Evolutionary conservation across 2,113 vertebrate genomes (phyloP).

Genomic region (Sinocyclocheilus grahami): DNA sequence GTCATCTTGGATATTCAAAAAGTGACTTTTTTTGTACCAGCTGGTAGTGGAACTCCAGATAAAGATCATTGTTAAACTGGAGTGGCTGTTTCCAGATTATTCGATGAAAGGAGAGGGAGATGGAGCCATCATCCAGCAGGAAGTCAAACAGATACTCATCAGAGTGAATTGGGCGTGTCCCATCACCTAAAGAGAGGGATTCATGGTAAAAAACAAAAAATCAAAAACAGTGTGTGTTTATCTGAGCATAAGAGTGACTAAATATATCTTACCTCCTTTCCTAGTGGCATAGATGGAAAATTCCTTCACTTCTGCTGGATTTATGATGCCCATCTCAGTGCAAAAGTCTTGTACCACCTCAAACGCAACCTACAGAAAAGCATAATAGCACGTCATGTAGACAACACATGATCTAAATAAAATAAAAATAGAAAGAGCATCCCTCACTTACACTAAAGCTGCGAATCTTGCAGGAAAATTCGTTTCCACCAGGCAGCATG

Average conservation of each 20-base stretch:
- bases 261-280: slow-evolving; percentile 66
- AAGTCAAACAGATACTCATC: slow-evolving; percentile 87
- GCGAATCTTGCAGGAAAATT: slow-evolving; percentile 74
- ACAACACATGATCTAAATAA: background rate
- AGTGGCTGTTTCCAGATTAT: slow-evolving; percentile 82
- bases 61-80: slow-evolving; percentile 78
- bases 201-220: background rate
- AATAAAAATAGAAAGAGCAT: background rate
- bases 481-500: slow-evolving; percentile 77
- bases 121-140: slow-evolving; percentile 70
- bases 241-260: background rate
- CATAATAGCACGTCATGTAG: slow-evolving; percentile 1
- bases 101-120: slow-evolving; percentile 76
- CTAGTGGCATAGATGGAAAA: slow-evolving; percentile 80
- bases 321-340: slow-evolving; percentile 76
- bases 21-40: slow-evolving; percentile 75
- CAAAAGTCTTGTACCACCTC: slow-evolving; percentile 83
- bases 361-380: slow-evolving; percentile 74
- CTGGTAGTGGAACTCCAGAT: slow-evolving; percentile 80
- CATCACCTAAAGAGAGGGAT: slow-evolving; percentile 67
- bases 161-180: slow-evolving; percentile 75
- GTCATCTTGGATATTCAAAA: background rate
- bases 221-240: background rate
- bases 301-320: slow-evolving; percentile 78
- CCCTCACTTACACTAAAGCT: slow-evolving; percentile 83